Base-by-base conservation (phyloP, 1,140 invertebrate species). In the Dendroctonus ponderosae region DNA sequence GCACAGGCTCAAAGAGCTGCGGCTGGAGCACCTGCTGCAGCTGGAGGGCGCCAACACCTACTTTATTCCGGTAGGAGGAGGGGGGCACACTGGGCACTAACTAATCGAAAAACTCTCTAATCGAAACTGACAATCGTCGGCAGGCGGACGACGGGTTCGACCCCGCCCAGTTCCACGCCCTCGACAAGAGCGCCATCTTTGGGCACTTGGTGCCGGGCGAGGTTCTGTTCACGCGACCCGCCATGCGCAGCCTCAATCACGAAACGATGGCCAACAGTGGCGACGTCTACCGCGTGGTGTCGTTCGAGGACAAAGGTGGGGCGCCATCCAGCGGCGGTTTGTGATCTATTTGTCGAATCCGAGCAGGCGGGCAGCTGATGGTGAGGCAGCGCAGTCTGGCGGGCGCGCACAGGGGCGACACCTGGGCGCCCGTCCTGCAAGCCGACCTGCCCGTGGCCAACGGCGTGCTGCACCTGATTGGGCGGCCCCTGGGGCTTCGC, bases 401-500 rank as follows among this genome's bases (percentile, higher is more conserved):
- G 26, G 81, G 67, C 79, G 92, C 91, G 86, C 58, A 3, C 15
- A 44, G 11, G 2, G 92, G 92, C n/a, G 88, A 91, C 5, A 91
- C 94, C 3, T 72, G 91, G 39, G 87, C 91, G 5, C 88, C 92
- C 77, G 90, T 96, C 62, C 84, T 94, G 0, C 87, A 87, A 75
- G 88, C 87, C 7, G 94, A 96, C 79, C 94, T 96, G 68, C 93
- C 93, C 0, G 90, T 96, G 5, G 86, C 85, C 71, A 96, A 96
- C 76, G 93, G 93, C 11, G 93, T 96, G 0, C 86, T 95, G 0
- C 93, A 96, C 80, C 82, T 96, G 26, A 95, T 96, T 69, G 88
- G 91, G 64, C 39, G 65, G 53, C 72, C 72, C 2, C 48, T 74
- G 15, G 69, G 66, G 4, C 56, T 72, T 5, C 44, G 62, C 14